Evolutionary conservation across 2,113 vertebrate species (phyloP), one percentile per base, ranked within the genome.

Genomic region (Trachemys scripta): DNA sequence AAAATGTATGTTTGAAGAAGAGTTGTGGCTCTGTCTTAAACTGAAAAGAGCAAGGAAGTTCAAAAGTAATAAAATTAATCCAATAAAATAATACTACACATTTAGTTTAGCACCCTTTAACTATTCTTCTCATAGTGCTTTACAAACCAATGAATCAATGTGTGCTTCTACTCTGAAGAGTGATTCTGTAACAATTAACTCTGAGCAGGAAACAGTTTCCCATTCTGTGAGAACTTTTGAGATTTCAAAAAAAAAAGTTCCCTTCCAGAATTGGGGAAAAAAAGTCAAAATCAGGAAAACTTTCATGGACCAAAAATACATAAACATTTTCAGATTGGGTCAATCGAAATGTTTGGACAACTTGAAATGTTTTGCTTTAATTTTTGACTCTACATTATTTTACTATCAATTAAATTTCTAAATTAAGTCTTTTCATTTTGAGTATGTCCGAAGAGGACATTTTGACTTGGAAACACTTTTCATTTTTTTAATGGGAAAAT

Each of bases 1-100:
- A 88, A 92, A 93, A 94, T 65, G n/a, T 84, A 81, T 91, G 51
- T 95, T 97, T 95, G 87, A 97, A 92, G 65, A 72, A 72, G 65
- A 38, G 47, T 94, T 80, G 87, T 0, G 14, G 6, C 42, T 47
- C 75, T 78, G 11, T 78, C 38, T 76, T 27, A 96, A 91, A 87
- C 76, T 83, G 87, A 83, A 29, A 92, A 90, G 62, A 91, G 10
- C 1, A 31, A 81, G 75, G n/a, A 88, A 93, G 65, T 91, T 90
- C 2, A 90, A 92, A 95, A 93, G 88, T 72, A 91, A 57, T 93
- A 56, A 76, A 76, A 10, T 76, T 14, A 45, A 13, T 12, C 9
- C 22, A 25, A 13, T 76, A 42, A 42, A 75, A 75, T 22, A 75
- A 42, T 65, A 35, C 59, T 75, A 24, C 38, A 3, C 38, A 45